A percentile compares a stretch with the other conserved stretches of the same genome.
Evolutionary conservation across 2,113 vertebrate genomes (phyloP).

Genomic region (Numenius arquata): DNA sequence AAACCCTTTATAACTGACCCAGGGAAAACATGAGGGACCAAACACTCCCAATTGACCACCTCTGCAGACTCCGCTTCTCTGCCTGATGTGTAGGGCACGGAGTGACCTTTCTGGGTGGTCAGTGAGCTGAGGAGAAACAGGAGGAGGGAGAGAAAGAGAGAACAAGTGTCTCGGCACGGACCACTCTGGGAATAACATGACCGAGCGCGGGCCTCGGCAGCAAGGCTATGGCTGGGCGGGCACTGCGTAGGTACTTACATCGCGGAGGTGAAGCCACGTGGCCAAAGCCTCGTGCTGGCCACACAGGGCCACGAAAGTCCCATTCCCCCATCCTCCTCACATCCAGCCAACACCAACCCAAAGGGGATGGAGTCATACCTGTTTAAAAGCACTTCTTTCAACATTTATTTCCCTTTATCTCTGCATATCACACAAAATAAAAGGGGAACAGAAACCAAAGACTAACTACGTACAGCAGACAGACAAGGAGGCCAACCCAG

Average conservation of each 20-base stretch:
- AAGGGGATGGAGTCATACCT: accelerated
- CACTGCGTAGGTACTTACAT: not conserved
- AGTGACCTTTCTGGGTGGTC: not conserved
- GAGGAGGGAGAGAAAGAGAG: not conserved
- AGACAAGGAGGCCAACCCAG: not conserved
- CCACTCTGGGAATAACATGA: not conserved
- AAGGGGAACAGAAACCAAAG: not conserved
- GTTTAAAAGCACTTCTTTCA: not conserved
- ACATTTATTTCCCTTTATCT: not conserved
- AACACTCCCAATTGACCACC: not conserved
- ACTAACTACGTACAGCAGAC: not conserved
- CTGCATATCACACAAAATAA: not conserved
- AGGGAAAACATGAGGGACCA: not conserved
- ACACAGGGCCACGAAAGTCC: not conserved
- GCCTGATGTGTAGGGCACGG: not conserved
- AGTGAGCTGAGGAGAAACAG: not conserved
- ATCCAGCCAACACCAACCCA: not conserved
- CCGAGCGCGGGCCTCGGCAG: not conserved
- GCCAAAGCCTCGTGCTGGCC: accelerated
- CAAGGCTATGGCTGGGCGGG: not conserved
- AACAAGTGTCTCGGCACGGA: accelerated
- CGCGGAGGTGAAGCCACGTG: not conserved
- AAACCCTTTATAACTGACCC: not conserved
- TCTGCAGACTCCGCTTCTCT: not conserved
- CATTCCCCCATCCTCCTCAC: not conserved